A percentile compares a stretch with the other conserved stretches of the same genome.
These are phyloP conservation scores for Apeira syringaria DNA, from an alignment of 2,888 invertebrate species.

Conservation along the genomic window DNA sequence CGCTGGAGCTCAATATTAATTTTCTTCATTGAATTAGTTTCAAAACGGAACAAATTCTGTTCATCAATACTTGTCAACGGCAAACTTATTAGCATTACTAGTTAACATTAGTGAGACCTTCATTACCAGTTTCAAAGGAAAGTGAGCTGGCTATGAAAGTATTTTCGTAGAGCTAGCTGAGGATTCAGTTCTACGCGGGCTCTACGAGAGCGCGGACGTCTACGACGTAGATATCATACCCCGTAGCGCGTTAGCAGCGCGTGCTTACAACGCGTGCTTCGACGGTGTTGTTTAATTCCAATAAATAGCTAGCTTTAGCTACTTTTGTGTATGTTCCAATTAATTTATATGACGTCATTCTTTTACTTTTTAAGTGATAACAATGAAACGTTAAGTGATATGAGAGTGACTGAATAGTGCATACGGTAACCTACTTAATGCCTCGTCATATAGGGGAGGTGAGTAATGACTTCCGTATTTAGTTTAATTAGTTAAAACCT, in stretches of 20 bases:
- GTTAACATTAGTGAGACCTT: constrained; percentile 42
- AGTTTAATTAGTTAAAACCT: constrained; percentile 27
- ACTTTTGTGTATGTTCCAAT: constrained; percentile 26
- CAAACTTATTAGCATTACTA: constrained; percentile 34
- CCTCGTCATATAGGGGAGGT: constrained; percentile 62
- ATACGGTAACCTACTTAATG: constrained; percentile 67
- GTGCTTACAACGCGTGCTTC: constrained; percentile 24
- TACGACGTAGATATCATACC: constrained; percentile 57
- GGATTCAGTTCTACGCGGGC: constrained; percentile 61
- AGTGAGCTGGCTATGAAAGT: constrained; percentile 50
- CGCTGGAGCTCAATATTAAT: not conserved
- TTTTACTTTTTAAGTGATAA: constrained; percentile 12
- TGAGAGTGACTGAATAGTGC: constrained; percentile 58
- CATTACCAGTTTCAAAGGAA: constrained; percentile 42
- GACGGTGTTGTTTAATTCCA: constrained; percentile 13
- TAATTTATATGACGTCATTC: constrained; percentile 39
- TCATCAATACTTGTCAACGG: constrained; percentile 25
- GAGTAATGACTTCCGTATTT: constrained; percentile 56
- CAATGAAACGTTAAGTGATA: constrained; percentile 43
- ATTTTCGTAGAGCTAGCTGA: constrained; percentile 32
- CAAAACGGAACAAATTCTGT: constrained; percentile 12
- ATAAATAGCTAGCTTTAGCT: constrained; percentile 15
- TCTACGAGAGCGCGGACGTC: constrained; percentile 62
- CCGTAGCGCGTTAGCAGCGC: constrained; percentile 33
- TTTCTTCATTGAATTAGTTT: constrained; percentile 11